Evolutionary conservation across 2,113 vertebrate genomes (phyloP).

Genomic region (Conger conger): DNA sequence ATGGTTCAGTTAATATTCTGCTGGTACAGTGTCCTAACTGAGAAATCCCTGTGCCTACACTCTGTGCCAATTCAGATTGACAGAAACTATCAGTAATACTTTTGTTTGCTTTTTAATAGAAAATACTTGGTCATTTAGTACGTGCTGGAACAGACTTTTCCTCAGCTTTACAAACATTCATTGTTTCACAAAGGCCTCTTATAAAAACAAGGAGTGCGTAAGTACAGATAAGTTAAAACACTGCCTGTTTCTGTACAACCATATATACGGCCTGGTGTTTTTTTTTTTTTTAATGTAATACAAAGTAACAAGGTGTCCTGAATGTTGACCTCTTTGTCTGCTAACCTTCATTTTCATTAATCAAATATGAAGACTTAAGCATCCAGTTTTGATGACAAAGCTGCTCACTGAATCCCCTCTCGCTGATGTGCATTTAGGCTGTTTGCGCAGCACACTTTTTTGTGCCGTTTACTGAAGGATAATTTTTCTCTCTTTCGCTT

Average conservation of each 20-base stretch:
- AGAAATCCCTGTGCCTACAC: too few relatives aligned
- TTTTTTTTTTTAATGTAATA: too few relatives aligned
- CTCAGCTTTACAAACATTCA: too few relatives aligned
- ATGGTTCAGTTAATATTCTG: not conserved
- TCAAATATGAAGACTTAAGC: too few relatives aligned
- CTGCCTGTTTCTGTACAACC: too few relatives aligned
- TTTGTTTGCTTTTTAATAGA: not conserved
- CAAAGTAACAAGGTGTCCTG: not conserved
- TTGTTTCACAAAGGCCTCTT: too few relatives aligned
- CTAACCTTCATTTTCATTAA: not conserved
- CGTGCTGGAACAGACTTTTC: not conserved
- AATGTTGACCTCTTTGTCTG: not conserved
- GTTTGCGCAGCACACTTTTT: not conserved
- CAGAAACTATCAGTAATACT: not conserved
- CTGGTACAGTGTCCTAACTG: too few relatives aligned
- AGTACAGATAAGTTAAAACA: too few relatives aligned
- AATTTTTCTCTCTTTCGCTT: not conserved
- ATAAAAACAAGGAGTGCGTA: too few relatives aligned
- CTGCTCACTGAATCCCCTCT: not conserved
- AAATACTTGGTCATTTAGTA: not conserved
- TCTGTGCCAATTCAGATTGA: too few relatives aligned
- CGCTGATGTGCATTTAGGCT: not conserved
- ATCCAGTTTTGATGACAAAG: not conserved
- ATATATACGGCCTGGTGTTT: too few relatives aligned
- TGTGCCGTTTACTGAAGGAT: not conserved